Evolutionary conservation across 2,888 invertebrate genomes (phyloP).

Genomic region (Pseudococcus longispinus): DNA sequence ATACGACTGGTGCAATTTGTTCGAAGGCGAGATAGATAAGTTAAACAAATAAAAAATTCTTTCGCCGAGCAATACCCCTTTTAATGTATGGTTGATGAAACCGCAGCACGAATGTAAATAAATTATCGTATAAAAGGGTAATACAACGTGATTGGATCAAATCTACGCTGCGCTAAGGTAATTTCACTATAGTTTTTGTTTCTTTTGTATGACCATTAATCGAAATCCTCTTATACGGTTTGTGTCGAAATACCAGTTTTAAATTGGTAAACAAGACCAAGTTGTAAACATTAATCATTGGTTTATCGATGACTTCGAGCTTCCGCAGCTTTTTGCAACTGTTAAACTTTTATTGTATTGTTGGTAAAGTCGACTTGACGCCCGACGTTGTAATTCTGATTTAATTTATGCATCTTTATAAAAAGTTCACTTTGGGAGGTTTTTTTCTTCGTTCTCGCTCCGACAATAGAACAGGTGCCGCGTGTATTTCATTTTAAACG

Average conservation of each 20-base stretch:
- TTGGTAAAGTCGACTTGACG: not conserved
- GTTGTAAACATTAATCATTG: constrained; percentile 31
- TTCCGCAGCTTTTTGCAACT: not conserved
- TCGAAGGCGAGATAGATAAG: not conserved
- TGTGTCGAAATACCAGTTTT: not conserved
- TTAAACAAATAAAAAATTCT: not conserved
- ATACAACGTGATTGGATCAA: constrained; percentile 13
- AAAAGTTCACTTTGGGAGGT: not conserved
- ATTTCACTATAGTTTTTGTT: not conserved
- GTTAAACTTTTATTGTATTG: not conserved
- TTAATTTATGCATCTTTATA: constrained; percentile 23
- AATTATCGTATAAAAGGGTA: not conserved
- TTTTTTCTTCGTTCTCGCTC: not conserved
- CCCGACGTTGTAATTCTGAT: not conserved
- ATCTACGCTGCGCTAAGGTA: not conserved
- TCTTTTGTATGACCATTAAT: constrained; percentile 20
- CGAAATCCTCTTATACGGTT: not conserved
- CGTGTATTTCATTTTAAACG: not conserved
- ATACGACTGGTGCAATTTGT: not conserved
- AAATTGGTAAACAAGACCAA: not conserved
- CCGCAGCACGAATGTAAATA: constrained; percentile 17
- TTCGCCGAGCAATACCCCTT: not conserved
- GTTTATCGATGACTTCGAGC: constrained; percentile 6
- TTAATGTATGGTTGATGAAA: not conserved
- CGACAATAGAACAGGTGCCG: constrained; percentile 1